Evolutionary conservation across 2,888 invertebrate species (phyloP).

Genomic region (Lasius platythorax): DNA sequence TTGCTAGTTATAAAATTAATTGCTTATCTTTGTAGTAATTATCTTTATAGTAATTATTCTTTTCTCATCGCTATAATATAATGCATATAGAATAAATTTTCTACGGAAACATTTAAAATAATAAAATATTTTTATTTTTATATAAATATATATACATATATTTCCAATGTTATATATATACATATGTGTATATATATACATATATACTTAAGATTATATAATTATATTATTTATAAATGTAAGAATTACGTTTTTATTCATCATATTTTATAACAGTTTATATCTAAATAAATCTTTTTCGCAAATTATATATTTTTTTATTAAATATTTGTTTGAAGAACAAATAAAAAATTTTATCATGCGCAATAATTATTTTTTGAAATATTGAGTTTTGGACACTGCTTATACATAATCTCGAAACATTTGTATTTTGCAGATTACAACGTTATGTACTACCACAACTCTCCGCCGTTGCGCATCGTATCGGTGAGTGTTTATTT

Average conservation of each 20-base stretch:
- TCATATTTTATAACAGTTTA: background rate
- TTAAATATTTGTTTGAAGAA: conserved; percentile 5
- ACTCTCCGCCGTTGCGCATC: background rate
- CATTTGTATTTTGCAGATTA: background rate
- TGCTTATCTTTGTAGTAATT: background rate
- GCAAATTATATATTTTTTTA: background rate
- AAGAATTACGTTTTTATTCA: background rate
- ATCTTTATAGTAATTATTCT: background rate
- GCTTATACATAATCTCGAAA: background rate
- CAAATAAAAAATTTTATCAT: background rate
- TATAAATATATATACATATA: too few species aligned
- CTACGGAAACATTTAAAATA: background rate
- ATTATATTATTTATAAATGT: background rate
- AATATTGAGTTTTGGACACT: background rate
- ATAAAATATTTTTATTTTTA: background rate
- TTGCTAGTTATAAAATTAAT: background rate
- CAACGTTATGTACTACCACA: background rate
- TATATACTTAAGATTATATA: background rate
- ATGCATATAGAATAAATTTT: background rate
- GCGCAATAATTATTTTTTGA: background rate
- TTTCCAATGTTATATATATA: too few species aligned
- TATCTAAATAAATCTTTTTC: background rate
- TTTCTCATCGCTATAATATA: background rate
- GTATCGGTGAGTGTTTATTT: background rate
- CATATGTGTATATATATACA: too few species aligned